Base-by-base conservation (phyloP, 1,140 invertebrate genomes). In the Andricus grossulariae region DNA sequence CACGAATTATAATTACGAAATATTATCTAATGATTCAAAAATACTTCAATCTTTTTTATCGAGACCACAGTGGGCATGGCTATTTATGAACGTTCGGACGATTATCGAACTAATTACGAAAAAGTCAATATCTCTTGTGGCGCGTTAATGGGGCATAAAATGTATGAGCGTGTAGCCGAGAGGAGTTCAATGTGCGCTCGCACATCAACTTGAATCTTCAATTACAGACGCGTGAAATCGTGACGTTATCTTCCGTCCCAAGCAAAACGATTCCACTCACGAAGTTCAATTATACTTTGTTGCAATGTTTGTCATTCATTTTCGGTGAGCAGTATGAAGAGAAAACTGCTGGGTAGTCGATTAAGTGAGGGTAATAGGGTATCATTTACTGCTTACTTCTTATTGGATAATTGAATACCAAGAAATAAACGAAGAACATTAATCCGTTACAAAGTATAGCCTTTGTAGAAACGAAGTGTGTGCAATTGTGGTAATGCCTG, bases 81-180 rank as follows among this genome's bases (percentile, higher is more conserved):
- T 10, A 54, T 54, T 54, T 5, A 54, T 54, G 52, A 18, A 18
- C 18, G 52, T 6, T 54, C 16, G 45, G 25, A 66, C 5, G 2
- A 66, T 66, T 25, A 66, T 52, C 21, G 25, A 15, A 71, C 73
- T 75, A 77, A 80, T 80, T 77, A 77, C 70, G 73, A 72, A 77
- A 16, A 77, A 66, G 70, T 13, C 60, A 76, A 77, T 74, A 74
- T 80, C 71, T 76, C 71, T 80, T 76, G 57, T 51, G 77, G 51
- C 77, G 52, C 50, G 51, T 71, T 74, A 79, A 75, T 72, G 73
- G 70, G 75, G 54, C 73, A 50, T 74, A 74, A 49, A 79, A 79
- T 51, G 73, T 74, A 72, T 79, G 77, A 45, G 72, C 73, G 71
- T 54, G 57, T n/a, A 15, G 32, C 73, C 45, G 71, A 50, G 11